Conservation (phyloP, 2,888 invertebrate genomes). For the Lapara coniferarum region DNA sequence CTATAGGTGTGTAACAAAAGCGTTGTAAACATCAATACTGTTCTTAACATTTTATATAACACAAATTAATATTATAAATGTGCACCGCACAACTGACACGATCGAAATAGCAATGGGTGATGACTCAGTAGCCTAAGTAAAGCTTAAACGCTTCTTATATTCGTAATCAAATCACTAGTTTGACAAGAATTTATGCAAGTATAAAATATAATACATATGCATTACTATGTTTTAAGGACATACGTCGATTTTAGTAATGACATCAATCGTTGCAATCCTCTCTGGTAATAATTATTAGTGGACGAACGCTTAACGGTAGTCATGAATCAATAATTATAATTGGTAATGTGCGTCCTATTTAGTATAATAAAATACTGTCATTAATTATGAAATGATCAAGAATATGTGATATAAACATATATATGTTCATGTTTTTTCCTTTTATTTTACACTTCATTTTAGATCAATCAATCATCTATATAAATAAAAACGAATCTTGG, state of each 20-base stretch:
- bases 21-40: constrained; percentile 30
- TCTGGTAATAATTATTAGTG: neutral
- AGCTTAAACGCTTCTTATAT: constrained; percentile 51
- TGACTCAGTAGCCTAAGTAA: constrained; percentile 54
- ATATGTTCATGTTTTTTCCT: too few relatives aligned
- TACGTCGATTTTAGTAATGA: constrained; percentile 45
- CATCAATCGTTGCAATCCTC: constrained; percentile 45
- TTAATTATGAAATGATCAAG: too few relatives aligned
- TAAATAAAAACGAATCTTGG: too few relatives aligned
- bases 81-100: constrained; percentile 58
- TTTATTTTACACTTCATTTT: too few relatives aligned
- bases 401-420: too few relatives aligned
- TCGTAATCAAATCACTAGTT: constrained; percentile 64
- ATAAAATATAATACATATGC: constrained; percentile 26
- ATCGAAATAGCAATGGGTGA: constrained; percentile 63
- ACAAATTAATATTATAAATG: constrained; percentile 32
- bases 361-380: too few relatives aligned
- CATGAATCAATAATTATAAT: too few relatives aligned
- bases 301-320: too few relatives aligned
- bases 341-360: too few relatives aligned
- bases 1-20: constrained; percentile 1
- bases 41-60: constrained; percentile 38
- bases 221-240: constrained; percentile 31
- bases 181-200: constrained; percentile 52
- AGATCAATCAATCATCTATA: too few relatives aligned